phyloP scores from a whole-genome alignment of 2,888 invertebrate species.

The Synanthedon vespiformis region DNA sequence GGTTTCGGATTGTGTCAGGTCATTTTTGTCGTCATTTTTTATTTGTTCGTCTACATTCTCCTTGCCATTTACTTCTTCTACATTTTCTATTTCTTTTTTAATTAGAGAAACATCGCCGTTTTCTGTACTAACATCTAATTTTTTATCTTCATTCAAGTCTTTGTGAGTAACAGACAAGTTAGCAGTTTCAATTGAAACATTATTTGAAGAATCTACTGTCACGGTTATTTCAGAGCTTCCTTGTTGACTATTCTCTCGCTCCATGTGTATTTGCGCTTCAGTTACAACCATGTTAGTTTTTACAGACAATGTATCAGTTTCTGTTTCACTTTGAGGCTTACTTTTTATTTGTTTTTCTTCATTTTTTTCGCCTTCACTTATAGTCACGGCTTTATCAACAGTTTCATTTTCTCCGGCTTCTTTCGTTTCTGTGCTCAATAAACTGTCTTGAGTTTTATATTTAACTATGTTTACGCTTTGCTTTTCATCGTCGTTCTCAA shows the following conservation, averaged over 20 bases:
- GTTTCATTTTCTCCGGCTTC: constrained; percentile 21
- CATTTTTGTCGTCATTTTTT: not conserved
- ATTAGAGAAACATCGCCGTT: constrained; percentile 4
- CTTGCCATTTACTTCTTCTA: constrained; percentile 9
- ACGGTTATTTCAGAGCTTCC: constrained; percentile 58
- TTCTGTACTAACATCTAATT: constrained; percentile 13
- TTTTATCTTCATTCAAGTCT: constrained; percentile 29
- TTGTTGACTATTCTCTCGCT: constrained; percentile 50
- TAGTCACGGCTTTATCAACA: constrained; percentile 16
- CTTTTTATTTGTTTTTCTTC: constrained; percentile 30
- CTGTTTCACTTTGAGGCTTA: constrained; percentile 53
- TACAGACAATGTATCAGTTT: constrained; percentile 58
- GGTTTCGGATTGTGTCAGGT: not conserved
- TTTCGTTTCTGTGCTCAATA: constrained; percentile 21
- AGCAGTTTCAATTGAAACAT: constrained; percentile 53
- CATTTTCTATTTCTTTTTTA: constrained; percentile 7
- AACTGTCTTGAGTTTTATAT: constrained; percentile 35
- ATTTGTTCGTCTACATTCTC: not conserved
- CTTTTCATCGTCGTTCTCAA: constrained; percentile 52
- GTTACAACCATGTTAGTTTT: constrained; percentile 64
- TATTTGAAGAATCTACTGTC: constrained; percentile 54
- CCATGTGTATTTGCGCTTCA: constrained; percentile 66
- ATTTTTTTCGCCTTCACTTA: constrained; percentile 27
- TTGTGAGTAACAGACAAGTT: constrained; percentile 49
- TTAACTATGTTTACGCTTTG: constrained; percentile 62